Conservation (phyloP, 2,113 vertebrate species). For the Sprattus sprattus region DNA sequence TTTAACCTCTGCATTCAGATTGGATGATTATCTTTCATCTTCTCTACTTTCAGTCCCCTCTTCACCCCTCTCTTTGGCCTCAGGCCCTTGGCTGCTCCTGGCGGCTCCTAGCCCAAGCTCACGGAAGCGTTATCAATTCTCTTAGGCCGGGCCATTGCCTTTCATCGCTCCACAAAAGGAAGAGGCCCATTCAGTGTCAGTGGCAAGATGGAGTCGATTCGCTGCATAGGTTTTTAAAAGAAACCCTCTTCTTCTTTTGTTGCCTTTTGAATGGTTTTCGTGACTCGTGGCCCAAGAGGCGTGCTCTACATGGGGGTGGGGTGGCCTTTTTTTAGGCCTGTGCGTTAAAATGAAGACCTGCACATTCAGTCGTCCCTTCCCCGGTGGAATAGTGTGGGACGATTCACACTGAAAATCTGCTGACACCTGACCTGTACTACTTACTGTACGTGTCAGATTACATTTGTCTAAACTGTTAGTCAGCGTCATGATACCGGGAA, state of each 20-base stretch:
- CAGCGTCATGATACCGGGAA: neutral
- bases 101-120: neutral
- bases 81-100: neutral
- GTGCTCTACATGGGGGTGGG: neutral
- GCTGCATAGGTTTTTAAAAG: neutral
- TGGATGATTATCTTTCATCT: neutral
- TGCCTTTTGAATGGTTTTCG: neutral
- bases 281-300: neutral
- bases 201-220: neutral
- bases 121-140: neutral
- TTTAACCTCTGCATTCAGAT: neutral
- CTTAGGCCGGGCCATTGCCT: neutral
- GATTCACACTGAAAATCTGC: neutral
- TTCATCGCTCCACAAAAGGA: neutral
- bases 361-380: neutral
- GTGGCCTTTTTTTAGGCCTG: neutral
- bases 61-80: neutral
- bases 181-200: neutral
- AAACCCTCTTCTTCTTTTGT: neutral
- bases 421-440: neutral
- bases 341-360: neutral
- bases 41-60: conserved; percentile 8
- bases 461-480: neutral
- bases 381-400: neutral
- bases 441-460: neutral